Conservation (phyloP, 2,888 invertebrate species). For the Octonoba sinensis region DNA sequence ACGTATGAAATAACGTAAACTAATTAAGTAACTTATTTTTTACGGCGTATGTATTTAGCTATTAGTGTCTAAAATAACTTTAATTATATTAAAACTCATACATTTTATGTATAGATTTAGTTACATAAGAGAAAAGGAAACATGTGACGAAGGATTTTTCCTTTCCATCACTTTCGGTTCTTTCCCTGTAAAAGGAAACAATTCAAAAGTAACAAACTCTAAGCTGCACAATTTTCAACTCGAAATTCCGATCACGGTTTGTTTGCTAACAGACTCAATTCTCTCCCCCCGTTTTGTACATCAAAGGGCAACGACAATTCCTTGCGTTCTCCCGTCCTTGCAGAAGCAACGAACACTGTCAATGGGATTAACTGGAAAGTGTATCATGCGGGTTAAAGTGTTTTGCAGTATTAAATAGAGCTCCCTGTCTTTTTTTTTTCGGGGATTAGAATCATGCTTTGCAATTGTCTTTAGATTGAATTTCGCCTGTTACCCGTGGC, state of each 20-base stretch:
- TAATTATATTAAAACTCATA: too few relatives aligned
- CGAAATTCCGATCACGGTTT: constrained; percentile 39
- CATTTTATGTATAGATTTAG: too few relatives aligned
- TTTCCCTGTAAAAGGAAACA: background rate
- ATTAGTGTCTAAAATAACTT: too few relatives aligned
- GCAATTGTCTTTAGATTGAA: background rate
- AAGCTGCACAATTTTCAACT: too few relatives aligned
- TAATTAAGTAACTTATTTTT: too few relatives aligned
- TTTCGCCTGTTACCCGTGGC: background rate
- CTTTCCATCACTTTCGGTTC: background rate
- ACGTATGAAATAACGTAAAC: too few relatives aligned
- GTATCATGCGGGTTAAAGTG: constrained; percentile 45
- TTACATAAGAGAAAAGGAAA: too few relatives aligned
- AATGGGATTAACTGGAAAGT: constrained; percentile 45
- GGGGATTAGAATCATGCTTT: constrained; percentile 1
- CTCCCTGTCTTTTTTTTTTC: background rate
- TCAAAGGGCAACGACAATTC: constrained; percentile 36
- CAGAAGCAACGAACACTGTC: constrained; percentile 32
- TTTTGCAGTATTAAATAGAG: constrained; percentile 30
- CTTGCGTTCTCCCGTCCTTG: background rate
- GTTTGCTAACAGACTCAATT: constrained; percentile 29
- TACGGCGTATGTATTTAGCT: too few relatives aligned
- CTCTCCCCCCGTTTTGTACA: constrained; percentile 39
- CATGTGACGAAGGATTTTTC: background rate
- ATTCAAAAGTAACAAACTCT: background rate